Evolutionary conservation across 2,113 vertebrate genomes (phyloP).

Genomic region (Guaruba guarouba): DNA sequence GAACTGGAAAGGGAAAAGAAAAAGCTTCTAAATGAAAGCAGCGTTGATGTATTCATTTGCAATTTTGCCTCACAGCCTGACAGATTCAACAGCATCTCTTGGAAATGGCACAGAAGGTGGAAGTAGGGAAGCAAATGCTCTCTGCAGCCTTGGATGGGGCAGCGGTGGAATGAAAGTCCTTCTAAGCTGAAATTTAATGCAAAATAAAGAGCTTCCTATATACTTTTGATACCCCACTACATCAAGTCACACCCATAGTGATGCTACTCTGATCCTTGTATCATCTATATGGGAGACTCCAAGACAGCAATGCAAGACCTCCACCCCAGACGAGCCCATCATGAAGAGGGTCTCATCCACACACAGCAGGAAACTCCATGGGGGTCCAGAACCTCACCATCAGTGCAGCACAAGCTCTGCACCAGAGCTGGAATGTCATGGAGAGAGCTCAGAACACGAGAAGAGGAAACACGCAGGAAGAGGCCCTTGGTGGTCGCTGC

Average conservation of each 20-base stretch:
- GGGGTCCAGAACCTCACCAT: neutral
- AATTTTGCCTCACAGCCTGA: neutral
- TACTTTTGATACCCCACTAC: neutral
- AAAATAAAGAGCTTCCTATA: neutral
- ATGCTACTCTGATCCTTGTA: neutral
- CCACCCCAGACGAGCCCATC: neutral
- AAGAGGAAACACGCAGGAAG: neutral
- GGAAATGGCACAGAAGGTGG: fast-evolving
- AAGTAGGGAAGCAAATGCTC: neutral
- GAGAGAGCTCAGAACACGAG: neutral
- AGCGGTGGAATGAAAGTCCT: neutral
- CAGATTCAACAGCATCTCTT: fast-evolving
- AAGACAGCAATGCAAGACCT: neutral
- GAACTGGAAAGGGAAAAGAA: neutral
- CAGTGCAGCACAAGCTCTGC: neutral
- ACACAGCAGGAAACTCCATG: neutral
- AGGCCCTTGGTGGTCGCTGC: neutral
- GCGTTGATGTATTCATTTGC: neutral
- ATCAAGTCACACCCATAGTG: neutral
- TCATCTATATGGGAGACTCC: neutral
- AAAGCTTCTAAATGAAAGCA: neutral
- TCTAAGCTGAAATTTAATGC: neutral
- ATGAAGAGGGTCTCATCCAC: neutral
- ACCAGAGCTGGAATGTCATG: neutral
- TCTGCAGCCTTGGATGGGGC: neutral